A percentile compares a stretch with the other conserved stretches of the same genome.
Conservation (phyloP, 1,140 invertebrate species). For the Drosophila erecta region DNA sequence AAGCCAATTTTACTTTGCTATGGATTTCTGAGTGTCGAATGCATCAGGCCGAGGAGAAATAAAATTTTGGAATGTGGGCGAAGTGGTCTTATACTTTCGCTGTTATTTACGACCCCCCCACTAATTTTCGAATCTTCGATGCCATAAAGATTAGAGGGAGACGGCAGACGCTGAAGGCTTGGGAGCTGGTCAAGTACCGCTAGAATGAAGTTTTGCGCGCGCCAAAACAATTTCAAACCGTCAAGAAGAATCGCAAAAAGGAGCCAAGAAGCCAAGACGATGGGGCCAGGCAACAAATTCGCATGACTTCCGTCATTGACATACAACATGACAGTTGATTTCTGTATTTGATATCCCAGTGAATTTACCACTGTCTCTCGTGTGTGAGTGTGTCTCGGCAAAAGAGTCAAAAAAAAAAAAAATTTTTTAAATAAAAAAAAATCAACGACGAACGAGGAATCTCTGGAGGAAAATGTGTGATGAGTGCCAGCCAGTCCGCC, state of each 20-base stretch:
- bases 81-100: constrained; percentile 58
- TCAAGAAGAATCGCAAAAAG: constrained; percentile 18
- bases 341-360: constrained; percentile 75
- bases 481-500: constrained; percentile 41
- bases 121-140: constrained; percentile 58
- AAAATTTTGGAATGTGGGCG: constrained; percentile 45
- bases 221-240: constrained; percentile 41
- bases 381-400: constrained; percentile 9
- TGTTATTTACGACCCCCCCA: constrained; percentile 66
- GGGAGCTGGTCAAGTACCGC: constrained; percentile 32
- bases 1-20: constrained; percentile 11
- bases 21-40: constrained; percentile 45
- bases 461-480: constrained; percentile 50
- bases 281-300: constrained; percentile 53
- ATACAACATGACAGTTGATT: constrained; percentile 83
- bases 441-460: constrained; percentile 11
- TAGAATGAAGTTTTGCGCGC: constrained; percentile 48
- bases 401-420: constrained; percentile 19
- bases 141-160: constrained; percentile 61
- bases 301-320: constrained; percentile 77
- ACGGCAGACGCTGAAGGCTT: constrained; percentile 3
- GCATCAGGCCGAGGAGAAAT: constrained; percentile 19
- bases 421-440: neutral
- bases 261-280: constrained; percentile 8
- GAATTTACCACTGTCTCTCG: constrained; percentile 62